Conservation (phyloP, 2,888 invertebrate genomes). For the Slavum lentiscoides region DNA sequence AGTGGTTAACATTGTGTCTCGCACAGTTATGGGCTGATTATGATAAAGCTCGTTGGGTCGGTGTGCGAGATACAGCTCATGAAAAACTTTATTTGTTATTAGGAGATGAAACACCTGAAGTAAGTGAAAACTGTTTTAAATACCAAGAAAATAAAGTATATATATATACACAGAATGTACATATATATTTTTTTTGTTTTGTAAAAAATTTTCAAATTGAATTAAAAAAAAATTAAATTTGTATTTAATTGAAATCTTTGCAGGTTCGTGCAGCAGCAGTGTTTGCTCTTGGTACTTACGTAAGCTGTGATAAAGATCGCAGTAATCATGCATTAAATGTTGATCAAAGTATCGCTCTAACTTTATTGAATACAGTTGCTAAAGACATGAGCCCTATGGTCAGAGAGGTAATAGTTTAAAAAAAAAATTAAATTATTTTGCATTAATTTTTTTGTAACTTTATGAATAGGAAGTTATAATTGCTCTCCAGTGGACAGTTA, state of each 20-base stretch:
- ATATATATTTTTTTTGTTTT: background rate
- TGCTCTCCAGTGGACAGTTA: constrained; percentile 82
- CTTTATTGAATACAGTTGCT: constrained; percentile 75
- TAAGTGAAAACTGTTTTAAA: constrained; percentile 58
- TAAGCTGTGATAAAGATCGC: constrained; percentile 80
- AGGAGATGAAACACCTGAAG: constrained; percentile 84
- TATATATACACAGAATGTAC: too few relatives aligned
- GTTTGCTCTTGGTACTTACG: constrained; percentile 91
- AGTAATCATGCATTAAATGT: constrained; percentile 92
- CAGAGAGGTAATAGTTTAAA: constrained; percentile 64
- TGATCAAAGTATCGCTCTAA: constrained; percentile 89
- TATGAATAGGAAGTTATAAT: constrained; percentile 74
- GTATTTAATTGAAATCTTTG: background rate
- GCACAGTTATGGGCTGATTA: constrained; percentile 89
- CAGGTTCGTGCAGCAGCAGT: constrained; percentile 87
- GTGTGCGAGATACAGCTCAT: constrained; percentile 93
- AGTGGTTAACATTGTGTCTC: constrained; percentile 91
- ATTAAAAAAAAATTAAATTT: background rate
- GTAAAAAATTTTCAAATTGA: background rate
- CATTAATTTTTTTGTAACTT: constrained; percentile 9
- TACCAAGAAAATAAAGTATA: background rate
- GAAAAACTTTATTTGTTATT: constrained; percentile 86
- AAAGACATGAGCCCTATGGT: constrained; percentile 88
- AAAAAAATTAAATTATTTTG: constrained; percentile 12
- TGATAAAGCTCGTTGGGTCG: constrained; percentile 90